Base-by-base conservation (phyloP, 2,888 invertebrate species). In the Drosophila colorata region DNA sequence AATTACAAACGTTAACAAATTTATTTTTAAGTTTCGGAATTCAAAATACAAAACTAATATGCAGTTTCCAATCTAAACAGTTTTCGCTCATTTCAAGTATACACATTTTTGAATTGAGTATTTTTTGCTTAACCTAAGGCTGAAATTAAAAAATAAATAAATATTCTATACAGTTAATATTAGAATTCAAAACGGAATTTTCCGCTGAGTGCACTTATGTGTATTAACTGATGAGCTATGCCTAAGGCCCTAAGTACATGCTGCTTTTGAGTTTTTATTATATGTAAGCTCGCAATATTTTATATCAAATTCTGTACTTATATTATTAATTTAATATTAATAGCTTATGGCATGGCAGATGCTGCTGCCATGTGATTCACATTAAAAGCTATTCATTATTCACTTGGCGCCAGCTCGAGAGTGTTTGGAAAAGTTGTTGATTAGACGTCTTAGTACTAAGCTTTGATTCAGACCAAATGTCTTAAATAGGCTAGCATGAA, bases 381-480 rank as follows among this genome's bases (percentile, higher is more conserved):
- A 38, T 56, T 8, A 38, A 37, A 13, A 35, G 31, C 11, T 25
- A 38, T 43, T 31, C 13, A 57, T 16, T 31, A 47, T 37, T 23
- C 16, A 18, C 14, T 35, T 16, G n/a, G 20, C 18, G 25, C 9
- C 33, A 28, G 9, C 2, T 9, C 2, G 9, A 7, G 40, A 28
- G 28, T 18, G 28, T 31, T 7, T 7, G 35, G 9, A 35, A 38
- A 57, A 47, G 51, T 60, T 43, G 38, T 47, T 80, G 72, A 84
- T 80, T 75, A 67, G 59, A 28, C 48, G 46, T 41, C 49, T 59
- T 38, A 49, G 64, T 28, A 14, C 33, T 25, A 41, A 31, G 71
- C 71, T 55, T 46, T 52, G 49, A 57, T 56, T 61, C 23, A 5
- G 16, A 9, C 20, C 20, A 1, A 57, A 57, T 49, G 61, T 16